phyloP scores from a whole-genome alignment of 2,113 vertebrate genomes.

The Oxyura jamaicensis region DNA sequence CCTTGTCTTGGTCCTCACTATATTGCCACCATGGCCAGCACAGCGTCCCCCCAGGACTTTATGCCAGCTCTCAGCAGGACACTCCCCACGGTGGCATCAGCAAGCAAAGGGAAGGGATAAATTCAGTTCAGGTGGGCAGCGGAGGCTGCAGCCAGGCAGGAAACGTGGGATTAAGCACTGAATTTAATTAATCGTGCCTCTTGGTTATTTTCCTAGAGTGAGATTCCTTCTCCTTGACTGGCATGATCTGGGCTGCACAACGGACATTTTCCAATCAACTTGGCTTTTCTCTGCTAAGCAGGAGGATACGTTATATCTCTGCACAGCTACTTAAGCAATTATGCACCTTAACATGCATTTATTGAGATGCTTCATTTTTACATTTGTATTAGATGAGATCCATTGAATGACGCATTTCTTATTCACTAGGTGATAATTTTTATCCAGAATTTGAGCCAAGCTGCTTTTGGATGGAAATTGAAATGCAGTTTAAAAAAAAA shows the following conservation, averaged over 20 bases:
- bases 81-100: fast-evolving
- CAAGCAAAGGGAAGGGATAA: background rate
- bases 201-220: background rate
- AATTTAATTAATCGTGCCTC: background rate
- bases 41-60: background rate
- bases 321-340: background rate
- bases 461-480: background rate
- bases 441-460: background rate
- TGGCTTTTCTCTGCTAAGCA: background rate
- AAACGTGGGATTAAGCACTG: background rate
- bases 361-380: background rate
- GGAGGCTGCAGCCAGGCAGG: background rate
- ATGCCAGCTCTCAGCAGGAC: fast-evolving
- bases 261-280: background rate
- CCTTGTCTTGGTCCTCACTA: background rate
- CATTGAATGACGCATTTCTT: background rate
- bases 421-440: constrained; percentile 2
- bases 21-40: background rate
- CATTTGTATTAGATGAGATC: background rate
- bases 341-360: background rate
- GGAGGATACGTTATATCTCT: background rate
- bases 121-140: background rate
- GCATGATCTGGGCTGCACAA: background rate
- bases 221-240: background rate
- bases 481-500: background rate